Base-by-base conservation (phyloP, 2,113 vertebrate species). In the Riparia riparia region DNA sequence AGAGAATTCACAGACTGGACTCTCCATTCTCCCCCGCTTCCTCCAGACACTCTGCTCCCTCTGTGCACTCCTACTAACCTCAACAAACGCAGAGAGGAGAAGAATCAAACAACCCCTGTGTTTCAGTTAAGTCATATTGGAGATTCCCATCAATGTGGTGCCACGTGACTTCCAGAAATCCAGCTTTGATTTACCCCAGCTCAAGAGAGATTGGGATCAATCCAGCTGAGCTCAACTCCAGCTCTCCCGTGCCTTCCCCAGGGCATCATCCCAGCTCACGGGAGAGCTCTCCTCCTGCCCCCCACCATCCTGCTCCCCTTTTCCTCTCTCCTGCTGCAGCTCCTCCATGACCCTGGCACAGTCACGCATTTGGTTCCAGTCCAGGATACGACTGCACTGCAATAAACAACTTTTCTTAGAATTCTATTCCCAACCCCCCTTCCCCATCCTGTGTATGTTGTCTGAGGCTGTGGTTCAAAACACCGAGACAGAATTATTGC, bases 401-500 rank as follows among this genome's bases (percentile, higher is more conserved):
- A 95, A 95, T 94, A 90, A 96, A 97, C 96, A 98, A 97, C 95
- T 96, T 95, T 94, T 96, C 93, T 70, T 91, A 72, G 70, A 81
- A 87, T 86, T 86, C 77, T 63, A 63, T 51, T 91, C 88, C 87
- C 86, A 83, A 4, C 65, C 92, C 58, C 77, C 28, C 45, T 66
- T 77, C 81, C 61, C 69, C 83, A 69, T 61, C 80, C 96, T 84
- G 68, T 97, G 81, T 96, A 95, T 96, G 97, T 96, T 95, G 96
- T 98, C 98, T 98, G 97, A 96, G 94, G 91, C 96, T 53, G 79
- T 69, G 90, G 93, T 97, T 98, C 97, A 95, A 95, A 86, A 93
- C 94, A 92, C 91, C 88, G 97, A 98, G 98, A 98, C 97, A 95
- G 95, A 97, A 96, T 97, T 97, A 98, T 97, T 98, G 95, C 94